Conservation (phyloP, 2,113 vertebrate species). For the Calidris pygmaea region DNA sequence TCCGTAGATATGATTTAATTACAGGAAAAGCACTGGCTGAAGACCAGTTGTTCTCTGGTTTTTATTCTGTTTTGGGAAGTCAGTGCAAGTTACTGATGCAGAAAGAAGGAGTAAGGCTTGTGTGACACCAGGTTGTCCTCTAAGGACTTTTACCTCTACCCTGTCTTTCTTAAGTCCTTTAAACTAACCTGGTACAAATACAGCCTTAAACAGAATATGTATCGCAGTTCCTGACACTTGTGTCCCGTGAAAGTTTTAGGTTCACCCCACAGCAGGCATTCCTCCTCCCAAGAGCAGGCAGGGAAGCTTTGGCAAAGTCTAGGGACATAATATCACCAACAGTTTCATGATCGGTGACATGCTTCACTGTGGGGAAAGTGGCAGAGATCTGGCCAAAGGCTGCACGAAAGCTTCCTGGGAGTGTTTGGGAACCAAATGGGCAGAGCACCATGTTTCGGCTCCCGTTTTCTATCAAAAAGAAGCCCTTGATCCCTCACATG, state of each 20-base stretch:
- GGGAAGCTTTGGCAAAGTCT: background rate
- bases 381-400: background rate
- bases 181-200: background rate
- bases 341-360: background rate
- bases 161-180: background rate
- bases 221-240: background rate
- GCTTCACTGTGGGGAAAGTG: fast-evolving
- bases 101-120: background rate
- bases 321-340: background rate
- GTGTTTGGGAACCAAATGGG: fast-evolving
- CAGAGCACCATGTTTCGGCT: background rate
- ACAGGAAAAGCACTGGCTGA: background rate
- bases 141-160: background rate
- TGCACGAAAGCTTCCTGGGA: background rate
- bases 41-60: background rate
- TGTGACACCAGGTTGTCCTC: background rate
- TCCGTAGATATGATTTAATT: background rate
- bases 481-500: background rate
- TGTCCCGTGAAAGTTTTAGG: background rate
- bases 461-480: background rate
- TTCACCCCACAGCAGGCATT: background rate
- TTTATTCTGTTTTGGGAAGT: background rate
- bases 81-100: background rate
- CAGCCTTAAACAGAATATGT: background rate
- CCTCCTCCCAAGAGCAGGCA: background rate